Evolutionary conservation across 2,888 invertebrate genomes (phyloP).

Genomic region (Branchipolynoe longqiensis): DNA sequence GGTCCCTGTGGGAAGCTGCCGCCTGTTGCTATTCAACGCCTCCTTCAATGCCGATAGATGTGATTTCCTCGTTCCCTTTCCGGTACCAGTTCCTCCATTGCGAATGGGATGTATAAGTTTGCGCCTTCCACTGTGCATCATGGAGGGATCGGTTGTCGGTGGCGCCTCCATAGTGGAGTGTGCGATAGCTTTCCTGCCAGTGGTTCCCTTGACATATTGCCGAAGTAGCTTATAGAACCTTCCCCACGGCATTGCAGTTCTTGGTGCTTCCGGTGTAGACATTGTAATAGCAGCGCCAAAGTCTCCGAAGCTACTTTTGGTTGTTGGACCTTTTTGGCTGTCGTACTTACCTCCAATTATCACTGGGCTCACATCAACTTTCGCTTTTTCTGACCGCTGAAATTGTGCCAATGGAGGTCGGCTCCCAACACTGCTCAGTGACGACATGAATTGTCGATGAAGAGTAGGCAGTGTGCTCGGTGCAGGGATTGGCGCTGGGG

Average conservation of each 20-base stretch:
- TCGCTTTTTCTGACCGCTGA: too few species aligned
- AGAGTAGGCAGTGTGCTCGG: neutral
- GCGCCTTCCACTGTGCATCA: too few species aligned
- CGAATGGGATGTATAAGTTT: neutral
- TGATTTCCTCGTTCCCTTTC: neutral
- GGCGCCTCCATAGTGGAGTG: neutral
- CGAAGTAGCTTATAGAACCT: slow-evolving; percentile 2
- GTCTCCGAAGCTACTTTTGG: neutral
- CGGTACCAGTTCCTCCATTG: neutral
- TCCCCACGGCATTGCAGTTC: slow-evolving; percentile 9
- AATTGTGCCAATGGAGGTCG: too few species aligned
- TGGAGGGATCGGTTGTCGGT: too few species aligned
- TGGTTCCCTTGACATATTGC: neutral
- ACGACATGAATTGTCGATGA: neutral
- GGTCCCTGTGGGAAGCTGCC: too few species aligned
- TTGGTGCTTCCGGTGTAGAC: neutral
- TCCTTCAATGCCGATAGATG: too few species aligned
- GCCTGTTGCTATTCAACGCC: too few species aligned
- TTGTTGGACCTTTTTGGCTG: neutral
- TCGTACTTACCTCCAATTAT: neutral
- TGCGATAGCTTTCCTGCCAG: neutral
- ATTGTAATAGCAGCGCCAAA: neutral
- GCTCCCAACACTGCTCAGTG: neutral
- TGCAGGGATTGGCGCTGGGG: slow-evolving; percentile 4
- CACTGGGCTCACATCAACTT: too few species aligned